These are phyloP conservation scores for Lepus timidus DNA, from an alignment of 2,113 vertebrate genomes.

Conservation along the genomic window DNA sequence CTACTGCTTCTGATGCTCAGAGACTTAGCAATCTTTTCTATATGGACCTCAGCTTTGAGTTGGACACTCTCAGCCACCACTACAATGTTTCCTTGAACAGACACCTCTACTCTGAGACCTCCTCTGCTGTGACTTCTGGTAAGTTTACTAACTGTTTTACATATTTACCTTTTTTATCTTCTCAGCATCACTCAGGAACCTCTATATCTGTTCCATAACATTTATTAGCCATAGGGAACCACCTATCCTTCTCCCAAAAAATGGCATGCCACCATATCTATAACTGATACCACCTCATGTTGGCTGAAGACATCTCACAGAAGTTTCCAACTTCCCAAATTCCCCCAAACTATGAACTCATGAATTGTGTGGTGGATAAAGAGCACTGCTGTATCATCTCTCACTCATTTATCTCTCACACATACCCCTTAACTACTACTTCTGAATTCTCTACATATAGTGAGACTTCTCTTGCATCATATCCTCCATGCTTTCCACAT, in stretches of 20 bases:
- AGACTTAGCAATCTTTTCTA: neutral
- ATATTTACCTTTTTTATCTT: neutral
- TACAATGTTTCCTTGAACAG: neutral
- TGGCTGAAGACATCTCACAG: neutral
- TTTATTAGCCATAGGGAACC: neutral
- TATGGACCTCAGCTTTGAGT: neutral
- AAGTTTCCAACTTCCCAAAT: neutral
- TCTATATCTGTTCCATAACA: neutral
- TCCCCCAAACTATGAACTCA: neutral
- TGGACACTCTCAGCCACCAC: neutral
- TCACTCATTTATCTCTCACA: neutral
- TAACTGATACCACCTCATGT: neutral
- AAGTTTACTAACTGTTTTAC: neutral
- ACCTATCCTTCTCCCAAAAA: neutral
- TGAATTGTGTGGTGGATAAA: neutral
- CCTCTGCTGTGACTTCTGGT: neutral
- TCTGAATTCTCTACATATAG: neutral
- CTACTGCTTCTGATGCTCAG: neutral
- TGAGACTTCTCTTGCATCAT: neutral
- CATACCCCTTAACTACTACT: neutral
- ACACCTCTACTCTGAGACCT: conserved; percentile 10
- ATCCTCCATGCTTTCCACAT: neutral
- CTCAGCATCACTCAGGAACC: neutral
- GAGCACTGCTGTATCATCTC: neutral
- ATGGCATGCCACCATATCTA: neutral